Evolutionary conservation across 2,797 vertebrate genomes (phyloP).

Genomic region (Arnoldichthys spilopterus): DNA sequence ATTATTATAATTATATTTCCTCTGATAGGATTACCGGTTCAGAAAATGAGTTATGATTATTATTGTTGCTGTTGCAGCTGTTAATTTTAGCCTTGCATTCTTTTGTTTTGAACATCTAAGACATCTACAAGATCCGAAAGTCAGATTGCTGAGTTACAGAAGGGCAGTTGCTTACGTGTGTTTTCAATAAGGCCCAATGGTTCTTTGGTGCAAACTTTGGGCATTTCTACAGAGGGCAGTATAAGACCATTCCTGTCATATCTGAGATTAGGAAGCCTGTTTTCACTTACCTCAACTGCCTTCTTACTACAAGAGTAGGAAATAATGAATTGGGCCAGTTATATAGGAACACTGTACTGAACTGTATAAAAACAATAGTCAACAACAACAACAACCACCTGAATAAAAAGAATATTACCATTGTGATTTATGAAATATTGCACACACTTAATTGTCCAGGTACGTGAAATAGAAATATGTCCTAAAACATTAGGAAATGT

Average conservation of each 20-base stretch:
- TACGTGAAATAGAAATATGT: not conserved
- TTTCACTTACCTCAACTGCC: not conserved
- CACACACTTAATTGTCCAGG: not conserved
- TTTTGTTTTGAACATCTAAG: not conserved
- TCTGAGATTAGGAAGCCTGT: not conserved
- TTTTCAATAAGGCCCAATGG: constrained; percentile 1
- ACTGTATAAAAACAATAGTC: not conserved
- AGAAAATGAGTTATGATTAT: too few relatives aligned
- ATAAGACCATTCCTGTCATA: constrained; percentile 31
- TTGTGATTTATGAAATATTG: too few relatives aligned
- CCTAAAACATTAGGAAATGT: not conserved
- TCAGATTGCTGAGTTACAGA: not conserved
- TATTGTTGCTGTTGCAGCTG: not conserved
- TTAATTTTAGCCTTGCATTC: not conserved
- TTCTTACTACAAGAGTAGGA: not conserved
- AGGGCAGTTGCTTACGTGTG: constrained; percentile 13
- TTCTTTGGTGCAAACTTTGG: constrained; percentile 8
- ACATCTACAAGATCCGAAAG: not conserved
- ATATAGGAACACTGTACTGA: not conserved
- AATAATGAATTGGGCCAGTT: not conserved
- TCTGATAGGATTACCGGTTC: too few relatives aligned
- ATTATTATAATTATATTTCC: too few relatives aligned
- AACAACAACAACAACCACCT: not conserved
- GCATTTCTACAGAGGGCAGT: constrained; percentile 58
- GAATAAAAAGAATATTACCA: not conserved